Conservation (phyloP, 2,797 vertebrate genomes). For the Neostethus bicornis region DNA sequence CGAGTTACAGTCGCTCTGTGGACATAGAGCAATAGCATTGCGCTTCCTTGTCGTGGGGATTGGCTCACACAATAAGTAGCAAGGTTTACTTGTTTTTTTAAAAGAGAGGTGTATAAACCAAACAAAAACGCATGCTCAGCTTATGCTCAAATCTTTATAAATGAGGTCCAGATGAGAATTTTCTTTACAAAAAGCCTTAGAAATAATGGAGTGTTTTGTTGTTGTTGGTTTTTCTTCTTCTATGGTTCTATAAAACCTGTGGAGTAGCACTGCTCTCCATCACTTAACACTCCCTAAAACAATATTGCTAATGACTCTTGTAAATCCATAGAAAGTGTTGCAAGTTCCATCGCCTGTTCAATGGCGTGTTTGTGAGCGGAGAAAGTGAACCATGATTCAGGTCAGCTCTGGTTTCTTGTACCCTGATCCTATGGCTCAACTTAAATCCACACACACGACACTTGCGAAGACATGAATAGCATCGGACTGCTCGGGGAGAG, state of each 20-base stretch:
- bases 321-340: constrained; percentile 53
- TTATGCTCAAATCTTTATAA: no score
- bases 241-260: background rate
- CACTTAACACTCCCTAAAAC: constrained; percentile 24
- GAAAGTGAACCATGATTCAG: constrained; percentile 66
- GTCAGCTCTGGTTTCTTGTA: constrained; percentile 61
- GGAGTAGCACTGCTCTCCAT: constrained; percentile 10
- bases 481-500: background rate
- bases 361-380: constrained; percentile 46
- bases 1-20: no score
- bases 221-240: background rate
- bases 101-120: no score
- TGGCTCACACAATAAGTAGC: no score
- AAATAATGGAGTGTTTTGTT: background rate
- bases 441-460: constrained; percentile 11
- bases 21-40: no score
- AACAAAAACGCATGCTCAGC: no score
- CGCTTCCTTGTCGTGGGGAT: no score
- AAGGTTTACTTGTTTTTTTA: no score
- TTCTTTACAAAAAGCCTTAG: background rate
- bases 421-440: constrained; percentile 56
- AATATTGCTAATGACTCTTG: constrained; percentile 39
- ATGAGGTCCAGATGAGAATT: background rate
- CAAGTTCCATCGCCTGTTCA: constrained; percentile 25
- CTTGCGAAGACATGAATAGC: background rate